These are phyloP conservation scores for Neofelis nebulosa DNA, from an alignment of 2,113 vertebrate species.

Conservation along the genomic window DNA sequence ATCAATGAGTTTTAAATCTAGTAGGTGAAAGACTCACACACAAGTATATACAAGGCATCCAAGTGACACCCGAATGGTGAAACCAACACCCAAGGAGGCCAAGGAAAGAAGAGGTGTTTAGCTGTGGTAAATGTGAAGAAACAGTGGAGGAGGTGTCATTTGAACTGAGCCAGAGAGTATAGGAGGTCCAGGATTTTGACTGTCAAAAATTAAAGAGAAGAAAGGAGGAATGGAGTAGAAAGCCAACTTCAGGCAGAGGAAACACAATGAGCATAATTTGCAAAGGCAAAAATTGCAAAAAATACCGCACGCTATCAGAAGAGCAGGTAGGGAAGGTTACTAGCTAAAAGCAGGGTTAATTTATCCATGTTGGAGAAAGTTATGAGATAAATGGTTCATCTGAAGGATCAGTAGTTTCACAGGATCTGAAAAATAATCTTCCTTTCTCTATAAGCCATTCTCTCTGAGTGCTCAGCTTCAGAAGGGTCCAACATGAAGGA, in stretches of 20 bases:
- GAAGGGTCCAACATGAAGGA: neutral
- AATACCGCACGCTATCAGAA: neutral
- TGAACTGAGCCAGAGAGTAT: neutral
- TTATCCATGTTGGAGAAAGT: neutral
- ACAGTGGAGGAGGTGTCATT: fast-evolving
- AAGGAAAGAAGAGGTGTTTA: neutral
- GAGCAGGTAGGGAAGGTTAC: neutral
- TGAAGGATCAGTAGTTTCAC: neutral
- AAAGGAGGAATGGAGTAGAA: neutral
- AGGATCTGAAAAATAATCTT: neutral
- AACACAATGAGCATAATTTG: neutral
- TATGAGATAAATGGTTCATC: neutral
- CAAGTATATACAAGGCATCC: neutral
- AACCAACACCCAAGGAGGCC: neutral
- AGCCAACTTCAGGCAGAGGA: neutral
- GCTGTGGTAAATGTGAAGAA: neutral
- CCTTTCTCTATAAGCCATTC: neutral
- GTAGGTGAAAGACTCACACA: neutral
- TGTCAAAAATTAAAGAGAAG: neutral
- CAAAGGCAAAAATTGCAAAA: neutral
- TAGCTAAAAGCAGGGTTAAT: neutral
- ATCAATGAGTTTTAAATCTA: neutral
- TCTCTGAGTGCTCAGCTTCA: neutral
- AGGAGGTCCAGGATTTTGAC: neutral
- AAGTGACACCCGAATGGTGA: neutral